Evolutionary conservation across 2,113 vertebrate genomes (phyloP).

Genomic region (Strix uralensis): DNA sequence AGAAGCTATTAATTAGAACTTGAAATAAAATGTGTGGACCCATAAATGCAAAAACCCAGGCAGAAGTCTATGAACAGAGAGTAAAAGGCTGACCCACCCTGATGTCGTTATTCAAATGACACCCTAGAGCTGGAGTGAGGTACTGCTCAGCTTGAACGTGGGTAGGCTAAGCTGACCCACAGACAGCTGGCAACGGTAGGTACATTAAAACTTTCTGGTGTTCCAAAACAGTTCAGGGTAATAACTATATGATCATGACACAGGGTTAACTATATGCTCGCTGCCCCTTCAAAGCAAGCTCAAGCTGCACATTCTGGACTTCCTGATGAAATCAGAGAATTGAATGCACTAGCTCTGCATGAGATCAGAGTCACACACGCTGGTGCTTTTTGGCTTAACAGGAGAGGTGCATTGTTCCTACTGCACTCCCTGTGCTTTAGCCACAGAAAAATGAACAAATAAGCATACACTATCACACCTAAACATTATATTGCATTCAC

Average conservation of each 20-base stretch:
- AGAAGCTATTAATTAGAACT: not conserved
- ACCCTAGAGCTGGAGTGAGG: not conserved
- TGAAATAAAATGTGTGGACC: not conserved
- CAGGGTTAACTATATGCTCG: accelerated
- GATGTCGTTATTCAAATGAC: not conserved
- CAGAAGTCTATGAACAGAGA: not conserved
- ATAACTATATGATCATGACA: not conserved
- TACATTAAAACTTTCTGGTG: not conserved
- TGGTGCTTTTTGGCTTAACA: not conserved
- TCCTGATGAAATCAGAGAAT: not conserved
- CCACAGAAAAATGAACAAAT: not conserved
- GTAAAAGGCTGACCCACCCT: not conserved
- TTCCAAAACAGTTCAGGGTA: not conserved
- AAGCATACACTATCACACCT: not conserved
- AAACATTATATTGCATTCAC: not conserved
- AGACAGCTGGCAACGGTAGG: not conserved
- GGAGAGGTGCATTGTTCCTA: not conserved
- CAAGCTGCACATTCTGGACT: not conserved
- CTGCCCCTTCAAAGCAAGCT: not conserved
- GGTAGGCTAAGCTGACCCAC: not conserved
- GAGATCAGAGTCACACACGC: not conserved
- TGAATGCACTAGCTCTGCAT: not conserved
- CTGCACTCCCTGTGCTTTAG: not conserved
- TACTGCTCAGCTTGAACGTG: not conserved
- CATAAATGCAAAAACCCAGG: not conserved